Percentiles rank a stretch among this genome's conserved stretches.
phyloP scores from a whole-genome alignment of 2,888 invertebrate species.

The Ichneumoninae sp. region DNA sequence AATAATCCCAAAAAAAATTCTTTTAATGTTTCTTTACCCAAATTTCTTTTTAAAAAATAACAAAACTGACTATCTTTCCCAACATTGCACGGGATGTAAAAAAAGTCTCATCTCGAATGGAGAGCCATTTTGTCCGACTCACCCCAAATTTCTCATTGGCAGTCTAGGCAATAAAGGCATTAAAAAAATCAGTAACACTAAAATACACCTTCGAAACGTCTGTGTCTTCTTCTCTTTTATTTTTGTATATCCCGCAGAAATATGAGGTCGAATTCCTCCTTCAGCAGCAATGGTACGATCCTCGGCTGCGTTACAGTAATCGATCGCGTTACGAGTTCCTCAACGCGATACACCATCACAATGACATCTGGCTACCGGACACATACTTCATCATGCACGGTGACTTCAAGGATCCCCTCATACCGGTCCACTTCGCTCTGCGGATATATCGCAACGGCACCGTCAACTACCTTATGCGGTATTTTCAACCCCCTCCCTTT shows the following conservation, averaged over 20 bases:
- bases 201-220: background rate
- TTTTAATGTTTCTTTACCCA: background rate
- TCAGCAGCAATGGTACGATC: slow-evolving; percentile 97
- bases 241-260: slow-evolving; percentile 88
- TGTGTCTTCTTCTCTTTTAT: slow-evolving; percentile 28
- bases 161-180: background rate
- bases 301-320: slow-evolving; percentile 94
- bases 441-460: slow-evolving; percentile 97
- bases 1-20: background rate
- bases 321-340: slow-evolving; percentile 94
- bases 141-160: background rate
- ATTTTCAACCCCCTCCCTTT: slow-evolving; percentile 68
- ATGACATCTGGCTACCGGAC: slow-evolving; percentile 96
- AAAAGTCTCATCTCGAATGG: background rate
- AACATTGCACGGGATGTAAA: background rate
- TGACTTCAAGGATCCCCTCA: slow-evolving; percentile 97
- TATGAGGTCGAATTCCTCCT: slow-evolving; percentile 98
- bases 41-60: background rate
- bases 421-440: slow-evolving; percentile 96
- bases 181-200: background rate
- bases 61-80: background rate
- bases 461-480: slow-evolving; percentile 97
- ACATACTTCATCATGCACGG: slow-evolving; percentile 99
- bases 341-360: slow-evolving; percentile 97
- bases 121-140: background rate